A percentile compares a stretch with the other conserved stretches of the same genome.
Evolutionary conservation across 2,113 vertebrate species (phyloP).

Genomic region (Gymnarchus niloticus): DNA sequence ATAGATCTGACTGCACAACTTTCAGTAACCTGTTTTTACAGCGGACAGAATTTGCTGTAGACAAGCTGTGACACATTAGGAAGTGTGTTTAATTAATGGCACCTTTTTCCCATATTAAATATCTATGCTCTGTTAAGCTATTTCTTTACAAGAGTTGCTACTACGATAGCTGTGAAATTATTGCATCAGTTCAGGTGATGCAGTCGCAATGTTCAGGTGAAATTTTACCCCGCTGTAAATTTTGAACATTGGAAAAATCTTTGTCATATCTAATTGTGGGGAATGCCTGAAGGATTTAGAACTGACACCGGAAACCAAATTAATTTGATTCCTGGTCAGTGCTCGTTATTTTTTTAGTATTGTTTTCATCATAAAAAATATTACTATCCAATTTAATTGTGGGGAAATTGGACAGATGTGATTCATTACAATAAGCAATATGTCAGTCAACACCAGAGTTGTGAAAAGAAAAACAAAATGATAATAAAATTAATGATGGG

Average conservation of each 20-base stretch:
- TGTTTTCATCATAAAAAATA: background rate
- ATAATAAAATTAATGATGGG: background rate
- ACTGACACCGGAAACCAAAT: background rate
- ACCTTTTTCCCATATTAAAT: background rate
- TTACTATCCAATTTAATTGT: background rate
- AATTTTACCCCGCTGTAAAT: background rate
- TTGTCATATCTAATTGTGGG: background rate
- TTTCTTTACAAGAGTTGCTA: background rate
- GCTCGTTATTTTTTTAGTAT: background rate
- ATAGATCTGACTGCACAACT: background rate
- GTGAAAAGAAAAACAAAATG: background rate
- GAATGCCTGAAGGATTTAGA: background rate
- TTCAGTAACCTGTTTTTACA: background rate
- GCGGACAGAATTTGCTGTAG: background rate
- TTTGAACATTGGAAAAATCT: background rate
- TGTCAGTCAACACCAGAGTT: background rate
- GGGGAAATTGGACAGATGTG: background rate
- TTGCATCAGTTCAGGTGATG: background rate
- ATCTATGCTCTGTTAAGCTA: background rate
- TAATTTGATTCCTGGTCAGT: background rate
- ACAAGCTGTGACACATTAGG: background rate
- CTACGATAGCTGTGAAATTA: background rate
- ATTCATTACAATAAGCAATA: background rate
- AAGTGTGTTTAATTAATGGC: background rate
- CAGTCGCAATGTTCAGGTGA: no score